Conservation (phyloP, 2,797 vertebrate genomes). For the Sparus aurata region DNA sequence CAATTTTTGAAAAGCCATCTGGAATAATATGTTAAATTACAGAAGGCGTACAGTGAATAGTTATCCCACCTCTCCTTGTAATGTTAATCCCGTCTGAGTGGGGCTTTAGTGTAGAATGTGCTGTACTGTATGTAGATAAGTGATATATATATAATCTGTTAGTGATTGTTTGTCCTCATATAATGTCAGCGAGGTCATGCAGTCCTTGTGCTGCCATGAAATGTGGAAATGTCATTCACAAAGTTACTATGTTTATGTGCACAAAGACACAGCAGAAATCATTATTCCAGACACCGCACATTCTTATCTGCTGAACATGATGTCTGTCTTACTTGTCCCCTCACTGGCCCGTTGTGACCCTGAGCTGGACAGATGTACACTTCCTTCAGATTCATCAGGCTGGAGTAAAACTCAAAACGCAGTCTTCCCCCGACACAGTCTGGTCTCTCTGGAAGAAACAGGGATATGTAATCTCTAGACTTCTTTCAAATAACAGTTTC, state of each 20-base stretch:
- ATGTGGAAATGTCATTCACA: neutral
- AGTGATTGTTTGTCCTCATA: constrained; percentile 9
- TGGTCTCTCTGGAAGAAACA: constrained; percentile 88
- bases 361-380: constrained; percentile 89
- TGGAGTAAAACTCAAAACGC: constrained; percentile 94
- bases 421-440: constrained; percentile 92
- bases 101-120: neutral
- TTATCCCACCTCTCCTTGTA: neutral
- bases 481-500: constrained; percentile 2
- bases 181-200: neutral
- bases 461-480: constrained; percentile 4
- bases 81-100: neutral
- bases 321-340: constrained; percentile 91
- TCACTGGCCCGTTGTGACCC: constrained; percentile 87
- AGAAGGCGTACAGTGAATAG: neutral
- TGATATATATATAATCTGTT: constrained; percentile 1
- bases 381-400: constrained; percentile 96
- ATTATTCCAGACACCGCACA: neutral
- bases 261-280: neutral
- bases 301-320: neutral
- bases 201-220: neutral
- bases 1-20: neutral
- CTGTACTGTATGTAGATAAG: neutral
- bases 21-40: neutral
- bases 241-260: neutral